Conservation (phyloP, 2,888 invertebrate species). For the Calameuta pallipes region DNA sequence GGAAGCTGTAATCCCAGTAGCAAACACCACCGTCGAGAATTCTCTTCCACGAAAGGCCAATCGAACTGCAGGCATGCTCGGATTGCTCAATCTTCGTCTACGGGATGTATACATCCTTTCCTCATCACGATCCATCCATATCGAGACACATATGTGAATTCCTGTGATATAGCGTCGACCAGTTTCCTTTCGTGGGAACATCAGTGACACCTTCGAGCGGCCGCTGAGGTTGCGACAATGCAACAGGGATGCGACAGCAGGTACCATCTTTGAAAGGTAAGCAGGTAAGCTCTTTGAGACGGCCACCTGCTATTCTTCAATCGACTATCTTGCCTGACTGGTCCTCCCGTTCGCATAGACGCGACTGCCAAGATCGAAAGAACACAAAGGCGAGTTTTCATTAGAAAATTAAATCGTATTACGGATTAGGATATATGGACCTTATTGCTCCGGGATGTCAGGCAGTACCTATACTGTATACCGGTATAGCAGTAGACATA, state of each 20-base stretch:
- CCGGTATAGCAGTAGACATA: neutral
- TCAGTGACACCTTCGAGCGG: neutral
- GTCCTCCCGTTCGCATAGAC: conserved; percentile 7
- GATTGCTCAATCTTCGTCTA: neutral
- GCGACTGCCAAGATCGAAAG: conserved; percentile 10
- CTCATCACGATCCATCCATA: neutral
- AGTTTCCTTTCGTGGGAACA: neutral
- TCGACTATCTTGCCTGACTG: conserved; percentile 3
- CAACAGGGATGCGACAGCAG: neutral
- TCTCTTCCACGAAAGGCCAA: neutral
- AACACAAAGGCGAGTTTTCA: conserved; percentile 30
- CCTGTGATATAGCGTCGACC: neutral
- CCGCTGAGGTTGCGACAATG: neutral
- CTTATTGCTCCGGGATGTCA: neutral
- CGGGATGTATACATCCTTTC: neutral
- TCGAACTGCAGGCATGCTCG: neutral
- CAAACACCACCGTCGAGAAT: neutral
- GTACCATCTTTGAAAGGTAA: neutral
- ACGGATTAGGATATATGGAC: conserved; percentile 30
- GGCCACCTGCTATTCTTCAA: conserved; percentile 28
- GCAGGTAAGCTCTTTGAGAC: neutral
- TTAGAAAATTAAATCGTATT: conserved; percentile 26
- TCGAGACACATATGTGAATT: neutral
- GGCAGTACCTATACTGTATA: neutral
- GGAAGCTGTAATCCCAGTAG: neutral